phyloP scores from a whole-genome alignment of 2,888 invertebrate genomes.

The Trichopria drosophilae region DNA sequence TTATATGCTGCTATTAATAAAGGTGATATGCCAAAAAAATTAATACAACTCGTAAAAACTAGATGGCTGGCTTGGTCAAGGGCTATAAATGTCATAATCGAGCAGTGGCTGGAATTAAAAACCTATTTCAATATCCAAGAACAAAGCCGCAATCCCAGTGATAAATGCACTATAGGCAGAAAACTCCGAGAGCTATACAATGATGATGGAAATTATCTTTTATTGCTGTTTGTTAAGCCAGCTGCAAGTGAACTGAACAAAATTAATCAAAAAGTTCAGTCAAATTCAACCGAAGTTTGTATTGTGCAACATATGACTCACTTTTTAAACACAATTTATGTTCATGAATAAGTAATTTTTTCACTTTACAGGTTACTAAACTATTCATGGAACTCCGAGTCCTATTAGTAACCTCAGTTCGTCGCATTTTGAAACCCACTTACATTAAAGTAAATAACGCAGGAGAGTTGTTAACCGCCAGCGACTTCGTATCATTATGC shows the following conservation, averaged over 20 bases:
- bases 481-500: too few relatives aligned
- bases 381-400: conserved; percentile 26
- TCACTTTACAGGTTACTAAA: too few relatives aligned
- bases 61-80: conserved; percentile 40
- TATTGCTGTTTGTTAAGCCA: conserved; percentile 11
- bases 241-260: conserved; percentile 18
- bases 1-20: conserved; percentile 31
- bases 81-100: conserved; percentile 33
- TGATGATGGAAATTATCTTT: too few relatives aligned
- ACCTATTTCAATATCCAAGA: conserved; percentile 32
- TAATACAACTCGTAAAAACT: conserved; percentile 34
- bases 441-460: conserved; percentile 9
- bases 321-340: too few relatives aligned
- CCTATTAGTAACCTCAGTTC: conserved; percentile 20
- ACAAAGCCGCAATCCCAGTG: too few relatives aligned
- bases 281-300: too few relatives aligned
- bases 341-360: too few relatives aligned
- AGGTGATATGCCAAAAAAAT: conserved; percentile 25
- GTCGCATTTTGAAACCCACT: conserved; percentile 26
- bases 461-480: too few relatives aligned
- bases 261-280: too few relatives aligned
- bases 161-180: conserved; percentile 30
- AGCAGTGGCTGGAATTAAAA: conserved; percentile 40
- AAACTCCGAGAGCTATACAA: too few relatives aligned
- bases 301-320: too few relatives aligned